Base-by-base conservation (phyloP, 2,888 invertebrate species). In the Pegoplata infirma region DNA sequence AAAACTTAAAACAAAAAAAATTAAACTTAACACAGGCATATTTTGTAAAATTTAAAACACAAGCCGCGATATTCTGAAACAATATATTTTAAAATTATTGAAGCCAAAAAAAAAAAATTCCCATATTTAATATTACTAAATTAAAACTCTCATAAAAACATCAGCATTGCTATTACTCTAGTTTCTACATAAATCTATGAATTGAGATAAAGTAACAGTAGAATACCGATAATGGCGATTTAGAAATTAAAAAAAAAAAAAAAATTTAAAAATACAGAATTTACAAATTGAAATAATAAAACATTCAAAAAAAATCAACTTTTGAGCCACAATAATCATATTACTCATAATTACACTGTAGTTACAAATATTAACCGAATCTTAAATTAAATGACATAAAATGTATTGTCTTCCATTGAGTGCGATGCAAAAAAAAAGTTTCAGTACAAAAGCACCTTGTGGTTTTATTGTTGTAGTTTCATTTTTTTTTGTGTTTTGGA, bases 401-500 rank as follows among this genome's bases (percentile, higher is more conserved):
- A 63, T 49, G 5, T 56, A 49, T 16, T 47, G 58, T 36, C 53
- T 44, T 32, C 1, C 17, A 59, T 10, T 2, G 6, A 28, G 51
- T 5, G 25, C 28, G 28, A 32, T 36, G 49, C 49, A 28, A 36
- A 28, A 12, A 17, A 10, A 36, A 49, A n/a, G 28, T 23, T 49
- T 17, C 5, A 16, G 47, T 44, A 59, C 16, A 47, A 63, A 68
- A 61, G 32, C 68, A 63, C 56, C 61, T 72, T 67, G 56, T 68
- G 61, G 73, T 58, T 58, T 51, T 32, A 59, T 53, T 68, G 8
- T 32, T 56, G 46, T 58, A 32, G 44, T 12, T 36, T 21, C 17
- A 10, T 7, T 23, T 25, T 19, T 56, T 55, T 58, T 58, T 44
- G 23, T 23, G n/a, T n/a, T 44, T 10, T n/a, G n/a, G n/a, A n/a